phyloP scores from a whole-genome alignment of 2,113 vertebrate genomes.

The Illadopsis cleaveri region DNA sequence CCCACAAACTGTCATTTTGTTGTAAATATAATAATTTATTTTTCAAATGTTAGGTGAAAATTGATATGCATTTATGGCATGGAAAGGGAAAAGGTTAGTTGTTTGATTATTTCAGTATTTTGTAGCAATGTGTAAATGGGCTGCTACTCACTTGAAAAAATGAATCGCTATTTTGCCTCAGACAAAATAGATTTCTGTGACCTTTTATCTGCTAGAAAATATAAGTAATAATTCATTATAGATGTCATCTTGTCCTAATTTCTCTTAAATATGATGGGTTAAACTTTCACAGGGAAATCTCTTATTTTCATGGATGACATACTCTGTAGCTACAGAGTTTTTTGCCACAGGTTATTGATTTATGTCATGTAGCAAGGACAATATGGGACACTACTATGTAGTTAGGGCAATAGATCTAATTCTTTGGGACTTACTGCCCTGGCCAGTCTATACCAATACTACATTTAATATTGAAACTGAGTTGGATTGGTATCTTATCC shows the following conservation, averaged over 20 bases:
- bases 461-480: slow-evolving; percentile 26
- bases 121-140: not conserved
- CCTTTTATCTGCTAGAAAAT: slow-evolving; percentile 6
- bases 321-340: not conserved
- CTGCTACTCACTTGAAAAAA: not conserved
- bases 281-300: not conserved
- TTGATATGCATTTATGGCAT: not conserved
- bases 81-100: not conserved
- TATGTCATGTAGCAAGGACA: not conserved
- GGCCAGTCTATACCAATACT: slow-evolving; percentile 9
- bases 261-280: not conserved
- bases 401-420: slow-evolving; percentile 37
- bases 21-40: not conserved
- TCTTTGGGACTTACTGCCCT: not conserved
- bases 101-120: slow-evolving; percentile 7
- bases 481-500: slow-evolving; percentile 49
- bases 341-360: slow-evolving; percentile 9
- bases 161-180: not conserved
- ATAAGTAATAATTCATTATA: slow-evolving; percentile 15
- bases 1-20: not conserved
- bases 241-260: not conserved
- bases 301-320: slow-evolving; percentile 10
- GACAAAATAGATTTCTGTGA: not conserved
- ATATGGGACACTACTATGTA: not conserved
- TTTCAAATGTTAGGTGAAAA: not conserved